Evolutionary conservation across 1,140 invertebrate species (phyloP), one percentile per base, ranked within the genome.

Genomic region (Eueides isabella): DNA sequence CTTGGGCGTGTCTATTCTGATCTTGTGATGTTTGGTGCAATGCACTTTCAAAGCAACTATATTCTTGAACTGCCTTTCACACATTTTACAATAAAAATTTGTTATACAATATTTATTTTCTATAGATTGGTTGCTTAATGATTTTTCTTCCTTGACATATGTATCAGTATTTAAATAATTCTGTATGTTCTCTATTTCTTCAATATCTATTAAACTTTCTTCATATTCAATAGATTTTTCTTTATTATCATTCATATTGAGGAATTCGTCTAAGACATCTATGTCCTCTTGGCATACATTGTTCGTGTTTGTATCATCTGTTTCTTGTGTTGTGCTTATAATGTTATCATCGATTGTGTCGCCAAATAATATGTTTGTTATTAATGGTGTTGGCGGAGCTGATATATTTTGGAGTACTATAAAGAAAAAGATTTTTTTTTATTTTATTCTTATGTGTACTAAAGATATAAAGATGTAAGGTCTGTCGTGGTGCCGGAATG

Each of bases 21-120:
- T 74, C 9, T 89, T 85, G 41, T 94, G 93, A 61, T 84, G 80
- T 48, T 86, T 93, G 12, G 82, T 77, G 19, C 87, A 87, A 76
- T 94, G 94, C 16, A 92, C 87, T 66, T 91, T 92, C 26, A 94
- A 72, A 72, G 88, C 90, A 78, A 87, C 84, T 6, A 91, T 74
- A 67, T 84, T 80, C 73, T 89, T 87, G 78, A 94, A 94, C 48
- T 91, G 87, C 71, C 93, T 94, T 5, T 92, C 83, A 76, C 94
- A 94, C 70, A 92, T 85, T 48, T 86, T 88, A 77, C 94, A 91
- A 44, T 76, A 81, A 26, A 81, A 83, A 71, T 86, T 84, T 3
- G 82, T 78, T 38, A 86, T 63, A 72, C 83, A 81, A 62, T 80
- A 94, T 67, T 92, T 85, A 67, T 92, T 88, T 71, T 91, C 79